A percentile compares a stretch with the other conserved stretches of the same genome.
These are phyloP conservation scores for Diplosoma virens DNA, from an alignment of 23 tunicate genomes.

Conservation along the genomic window DNA sequence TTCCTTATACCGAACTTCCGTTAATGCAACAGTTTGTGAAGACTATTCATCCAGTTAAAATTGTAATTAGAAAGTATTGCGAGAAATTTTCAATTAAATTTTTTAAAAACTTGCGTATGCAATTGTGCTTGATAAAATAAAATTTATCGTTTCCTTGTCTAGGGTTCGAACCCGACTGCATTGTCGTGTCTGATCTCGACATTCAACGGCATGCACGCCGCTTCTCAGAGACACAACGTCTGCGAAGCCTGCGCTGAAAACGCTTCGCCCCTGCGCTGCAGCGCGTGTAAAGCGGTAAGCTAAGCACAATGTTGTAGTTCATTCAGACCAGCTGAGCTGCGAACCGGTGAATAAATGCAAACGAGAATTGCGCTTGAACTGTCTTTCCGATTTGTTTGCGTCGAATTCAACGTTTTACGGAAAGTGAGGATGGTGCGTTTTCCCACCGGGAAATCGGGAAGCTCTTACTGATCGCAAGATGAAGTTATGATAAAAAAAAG, in stretches of 20 bases:
- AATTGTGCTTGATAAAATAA: neutral
- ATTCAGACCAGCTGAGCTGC: too few relatives aligned
- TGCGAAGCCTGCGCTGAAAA: slow-evolving; percentile 61
- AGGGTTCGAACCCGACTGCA: slow-evolving; percentile 80
- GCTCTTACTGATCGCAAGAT: too few relatives aligned
- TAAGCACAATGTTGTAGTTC: too few relatives aligned
- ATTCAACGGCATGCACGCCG: slow-evolving; percentile 67
- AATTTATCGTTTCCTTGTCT: neutral
- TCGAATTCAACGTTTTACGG: too few relatives aligned
- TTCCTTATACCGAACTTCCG: slow-evolving; percentile 70
- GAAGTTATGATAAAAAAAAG: too few relatives aligned
- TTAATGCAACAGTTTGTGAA: slow-evolving; percentile 57
- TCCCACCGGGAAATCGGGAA: too few relatives aligned
- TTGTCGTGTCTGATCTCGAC: slow-evolving; percentile 53
- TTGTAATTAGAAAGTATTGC: slow-evolving; percentile 33
- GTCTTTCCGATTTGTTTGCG: neutral
- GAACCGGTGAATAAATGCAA: neutral
- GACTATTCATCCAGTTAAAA: slow-evolving; percentile 38
- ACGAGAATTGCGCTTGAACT: neutral
- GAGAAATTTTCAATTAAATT: neutral
- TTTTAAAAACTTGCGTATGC: neutral
- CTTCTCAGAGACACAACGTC: slow-evolving; percentile 28
- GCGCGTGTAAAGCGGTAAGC: slow-evolving; percentile 74
- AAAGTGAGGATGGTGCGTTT: too few relatives aligned
- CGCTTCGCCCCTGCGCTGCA: slow-evolving; percentile 51